Base-by-base conservation (phyloP, 64 coral and sea anemone genomes). In the Porites lutea region DNA sequence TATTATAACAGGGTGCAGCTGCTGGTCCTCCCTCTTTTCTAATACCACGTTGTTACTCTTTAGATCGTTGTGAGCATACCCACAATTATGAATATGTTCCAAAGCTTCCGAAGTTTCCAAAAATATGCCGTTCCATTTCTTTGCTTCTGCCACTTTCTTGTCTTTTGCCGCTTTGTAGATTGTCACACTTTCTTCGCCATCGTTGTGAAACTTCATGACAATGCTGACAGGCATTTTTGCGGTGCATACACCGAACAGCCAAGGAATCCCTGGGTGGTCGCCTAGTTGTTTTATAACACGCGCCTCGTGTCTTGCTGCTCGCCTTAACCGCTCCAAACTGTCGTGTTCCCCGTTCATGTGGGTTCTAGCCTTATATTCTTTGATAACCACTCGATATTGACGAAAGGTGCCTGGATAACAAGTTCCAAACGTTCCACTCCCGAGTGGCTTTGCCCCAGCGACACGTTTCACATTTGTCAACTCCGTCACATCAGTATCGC, bases 41-140 rank as follows among this genome's bases (percentile, higher is more conserved):
- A 90, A 76, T 4, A 90, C 74, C 45, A 90, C 74, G n/a, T 92
- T 92, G 82, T 92, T 92, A 7, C 59, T 66, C 55, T 91, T 91
- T 3, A 91, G 63, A 67, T 91, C 89, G 66, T 82, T 91, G 16
- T 82, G 89, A 6, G 59, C 44, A 58, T 20, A 68, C 13, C 90
- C 62, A 2, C 70, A 65, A 9, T 20, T 44, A 45, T 92, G 90
- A 19, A 92, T 92, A 55, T 78, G 59, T 5, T 75, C 6, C 1
- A 92, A 46, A 1, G 90, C 90, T 7, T 77, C 72, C 8, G 55
- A 20, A 21, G 73, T 77, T 76, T 73, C 78, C 13, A 10, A 8
- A 18, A 92, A 47, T 76, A 92, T 78, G 3, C 15, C 16, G 2
- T 77, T 54, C 90, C 90, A 92, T 2, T 65, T 52, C 61, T 43